Percentiles rank a stretch among this genome's conserved stretches.
Conservation (phyloP, 2,888 invertebrate species). For the Antheraea assamensis region DNA sequence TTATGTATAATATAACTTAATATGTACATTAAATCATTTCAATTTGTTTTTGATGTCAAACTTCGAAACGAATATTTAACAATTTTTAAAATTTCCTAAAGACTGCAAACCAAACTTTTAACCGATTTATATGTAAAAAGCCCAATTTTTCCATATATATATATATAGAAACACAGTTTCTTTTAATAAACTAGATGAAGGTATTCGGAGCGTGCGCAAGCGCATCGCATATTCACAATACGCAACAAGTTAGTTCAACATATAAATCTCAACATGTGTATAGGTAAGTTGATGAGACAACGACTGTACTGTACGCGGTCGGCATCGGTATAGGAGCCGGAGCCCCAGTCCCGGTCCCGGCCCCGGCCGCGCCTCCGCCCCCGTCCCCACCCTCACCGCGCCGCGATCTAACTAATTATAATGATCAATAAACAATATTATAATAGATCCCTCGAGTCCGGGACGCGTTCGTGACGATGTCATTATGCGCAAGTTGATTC, state of each 20-base stretch:
- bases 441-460: constrained; percentile 63
- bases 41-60: too few species aligned
- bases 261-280: constrained; percentile 81
- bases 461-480: constrained; percentile 78
- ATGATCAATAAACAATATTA: constrained; percentile 54
- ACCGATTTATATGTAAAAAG: background rate
- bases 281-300: constrained; percentile 77
- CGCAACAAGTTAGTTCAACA: constrained; percentile 81
- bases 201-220: constrained; percentile 31
- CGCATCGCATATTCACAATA: constrained; percentile 63
- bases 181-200: background rate
- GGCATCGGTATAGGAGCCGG: background rate
- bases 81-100: too few species aligned
- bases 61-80: too few species aligned
- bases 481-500: constrained; percentile 80
- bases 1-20: background rate
- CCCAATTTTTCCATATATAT: background rate
- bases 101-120: too few species aligned
- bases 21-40: too few species aligned
- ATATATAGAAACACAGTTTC: background rate
- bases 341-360: background rate
- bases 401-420: constrained; percentile 37
- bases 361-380: background rate
- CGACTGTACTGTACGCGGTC: constrained; percentile 45
- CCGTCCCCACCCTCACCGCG: constrained; percentile 4